Base-by-base conservation (phyloP, 1,140 invertebrate species). In the Oscheius sp. region DNA sequence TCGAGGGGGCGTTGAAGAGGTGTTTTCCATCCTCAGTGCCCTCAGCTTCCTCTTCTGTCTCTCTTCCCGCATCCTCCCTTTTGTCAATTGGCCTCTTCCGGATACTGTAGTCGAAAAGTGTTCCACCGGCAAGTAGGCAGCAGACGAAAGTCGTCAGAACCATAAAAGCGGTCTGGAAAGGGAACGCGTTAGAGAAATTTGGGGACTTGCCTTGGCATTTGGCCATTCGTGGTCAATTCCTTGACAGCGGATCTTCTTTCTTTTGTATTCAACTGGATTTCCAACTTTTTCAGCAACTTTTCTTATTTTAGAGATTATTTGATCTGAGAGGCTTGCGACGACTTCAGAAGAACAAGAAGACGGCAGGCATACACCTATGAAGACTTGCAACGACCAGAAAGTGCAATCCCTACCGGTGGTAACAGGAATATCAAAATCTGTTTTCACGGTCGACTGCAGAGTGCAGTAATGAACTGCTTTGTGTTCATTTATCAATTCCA, bases 1-100 rank as follows among this genome's bases (percentile, higher is more conserved):
- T 68, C 1, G 67, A 68, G 26, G 67, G 67, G 35, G 67, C 67
- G 10, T 34, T 34, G 18, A 23, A 15, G 2, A 49, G 49, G n/a
- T 58, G 52, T 0, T 42, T 4, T 3, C 38, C 35, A 0, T 28
- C 29, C 15, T 67, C 55, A n/a, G 42, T 49, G 10, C 38, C 38
- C 38, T 42, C 18, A 7, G 42, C 45, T 0, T 28, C 29, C 13
- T 67, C 49, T 7, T 38, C 65, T n/a, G 38, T 10, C 38, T 10
- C 38, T 42, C n/a, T n/a, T 42, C 38, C 38, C 10, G 10, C 38
- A 35, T 1, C 34, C 32, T 67, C 15, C 28, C 65, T 67, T 67
- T 26, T 35, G 49, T 67, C 49, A 7, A 67, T 32, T 4, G 49
- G 18, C 49, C 42, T 34, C 2, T 67, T 49, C 20, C 42, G 46